A percentile compares a stretch with the other conserved stretches of the same genome.
Conservation (phyloP, 2,113 vertebrate species). For the Pseudonaja textilis region DNA sequence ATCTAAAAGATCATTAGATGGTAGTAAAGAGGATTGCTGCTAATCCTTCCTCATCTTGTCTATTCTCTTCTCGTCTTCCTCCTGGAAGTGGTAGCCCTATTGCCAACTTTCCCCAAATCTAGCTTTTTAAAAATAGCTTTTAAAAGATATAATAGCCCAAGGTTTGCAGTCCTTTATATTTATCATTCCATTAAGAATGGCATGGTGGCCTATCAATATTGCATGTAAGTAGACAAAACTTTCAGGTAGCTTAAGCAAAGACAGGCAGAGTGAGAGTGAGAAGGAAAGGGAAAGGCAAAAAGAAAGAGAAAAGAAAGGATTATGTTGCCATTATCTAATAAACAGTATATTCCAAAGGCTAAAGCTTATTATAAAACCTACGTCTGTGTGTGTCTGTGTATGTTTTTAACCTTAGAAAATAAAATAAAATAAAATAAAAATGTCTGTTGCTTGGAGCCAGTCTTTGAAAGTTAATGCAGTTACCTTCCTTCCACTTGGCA, state of each 20-base stretch:
- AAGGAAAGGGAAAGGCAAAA: not conserved
- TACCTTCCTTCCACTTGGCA: conserved; percentile 48
- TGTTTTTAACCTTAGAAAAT: not conserved
- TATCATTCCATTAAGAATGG: not conserved
- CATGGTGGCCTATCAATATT: not conserved
- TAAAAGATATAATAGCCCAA: not conserved
- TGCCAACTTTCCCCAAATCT: not conserved
- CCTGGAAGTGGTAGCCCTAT: not conserved
- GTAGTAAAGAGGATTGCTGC: not conserved
- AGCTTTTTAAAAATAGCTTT: not conserved
- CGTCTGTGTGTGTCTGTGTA: not conserved
- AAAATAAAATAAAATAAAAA: not conserved
- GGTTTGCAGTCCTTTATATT: not conserved
- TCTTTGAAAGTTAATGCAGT: conserved; percentile 11
- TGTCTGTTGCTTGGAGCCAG: not conserved
- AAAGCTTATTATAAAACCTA: not conserved
- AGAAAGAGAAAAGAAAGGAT: not conserved
- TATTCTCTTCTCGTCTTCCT: not conserved
- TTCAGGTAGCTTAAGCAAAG: not conserved
- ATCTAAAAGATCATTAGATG: not conserved
- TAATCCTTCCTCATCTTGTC: not conserved
- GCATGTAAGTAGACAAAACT: not conserved
- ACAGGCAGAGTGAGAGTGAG: not conserved
- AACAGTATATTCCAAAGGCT: not conserved
- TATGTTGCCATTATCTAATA: not conserved